A percentile compares a stretch with the other conserved stretches of the same genome.
phyloP scores from a whole-genome alignment of 2,113 vertebrate species.

The Ornithorhynchus anatinus region DNA sequence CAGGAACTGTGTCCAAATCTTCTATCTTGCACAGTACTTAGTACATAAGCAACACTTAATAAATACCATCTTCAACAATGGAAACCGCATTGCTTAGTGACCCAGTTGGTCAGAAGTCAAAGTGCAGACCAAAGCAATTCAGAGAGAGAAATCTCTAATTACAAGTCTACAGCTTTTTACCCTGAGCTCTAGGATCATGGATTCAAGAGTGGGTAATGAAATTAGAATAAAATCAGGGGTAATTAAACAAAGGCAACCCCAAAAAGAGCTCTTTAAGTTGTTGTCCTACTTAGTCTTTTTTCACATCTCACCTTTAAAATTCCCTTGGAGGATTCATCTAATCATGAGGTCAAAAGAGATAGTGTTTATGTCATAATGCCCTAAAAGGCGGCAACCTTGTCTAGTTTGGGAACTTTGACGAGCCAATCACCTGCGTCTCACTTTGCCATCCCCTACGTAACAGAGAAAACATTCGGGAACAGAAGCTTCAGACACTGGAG shows the following conservation, averaged over 20 bases:
- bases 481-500: too few relatives aligned
- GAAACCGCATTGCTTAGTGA: background rate
- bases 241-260: background rate
- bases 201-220: background rate
- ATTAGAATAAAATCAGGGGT: background rate
- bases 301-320: background rate
- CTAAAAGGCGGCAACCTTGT: background rate
- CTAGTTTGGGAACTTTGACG: conserved; percentile 32
- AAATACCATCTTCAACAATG: too few relatives aligned
- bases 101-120: background rate
- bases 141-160: too few relatives aligned
- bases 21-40: too few relatives aligned
- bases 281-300: background rate
- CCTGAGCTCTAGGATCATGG: background rate
- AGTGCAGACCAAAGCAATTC: too few relatives aligned
- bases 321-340: background rate
- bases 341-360: conserved; percentile 9
- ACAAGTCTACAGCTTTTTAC: background rate
- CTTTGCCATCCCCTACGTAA: background rate
- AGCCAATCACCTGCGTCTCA: conserved; percentile 13
- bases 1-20: too few relatives aligned
- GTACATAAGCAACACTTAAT: too few relatives aligned
- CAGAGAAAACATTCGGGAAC: conserved; percentile 35
- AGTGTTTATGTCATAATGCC: conserved; percentile 9
- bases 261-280: too few relatives aligned